Evolutionary conservation across 2,888 invertebrate genomes (phyloP).

Genomic region (Idaea straminata): DNA sequence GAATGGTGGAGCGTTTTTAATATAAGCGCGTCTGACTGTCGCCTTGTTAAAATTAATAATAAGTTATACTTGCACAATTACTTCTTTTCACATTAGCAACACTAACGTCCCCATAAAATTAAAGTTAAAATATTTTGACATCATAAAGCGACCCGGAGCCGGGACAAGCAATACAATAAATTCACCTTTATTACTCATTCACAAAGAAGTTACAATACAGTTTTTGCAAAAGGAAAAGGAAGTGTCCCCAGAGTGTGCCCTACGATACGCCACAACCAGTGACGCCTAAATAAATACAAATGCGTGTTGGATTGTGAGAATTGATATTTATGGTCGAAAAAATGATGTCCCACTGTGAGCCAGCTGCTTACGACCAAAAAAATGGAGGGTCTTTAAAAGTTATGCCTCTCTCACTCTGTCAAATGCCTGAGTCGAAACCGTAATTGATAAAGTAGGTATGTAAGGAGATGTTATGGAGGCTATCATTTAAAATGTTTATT

Average conservation of each 20-base stretch:
- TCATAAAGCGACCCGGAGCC: slow-evolving; percentile 21
- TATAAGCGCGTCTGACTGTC: background rate
- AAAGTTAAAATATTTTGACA: slow-evolving; percentile 27
- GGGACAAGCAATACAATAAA: slow-evolving; percentile 35
- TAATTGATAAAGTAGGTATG: slow-evolving; percentile 36
- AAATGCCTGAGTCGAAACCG: slow-evolving; percentile 36
- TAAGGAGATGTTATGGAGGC: slow-evolving; percentile 13
- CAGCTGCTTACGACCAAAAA: slow-evolving; percentile 55
- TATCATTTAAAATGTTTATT: background rate
- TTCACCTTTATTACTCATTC: slow-evolving; percentile 46
- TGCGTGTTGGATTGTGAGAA: slow-evolving; percentile 70
- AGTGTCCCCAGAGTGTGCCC: slow-evolving; percentile 50
- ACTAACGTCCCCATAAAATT: slow-evolving; percentile 17
- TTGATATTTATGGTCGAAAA: slow-evolving; percentile 77
- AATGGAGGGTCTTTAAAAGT: slow-evolving; percentile 46
- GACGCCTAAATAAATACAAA: slow-evolving; percentile 74
- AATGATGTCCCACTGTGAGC: slow-evolving; percentile 62
- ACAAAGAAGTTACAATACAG: slow-evolving; percentile 44
- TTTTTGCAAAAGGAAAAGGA: slow-evolving; percentile 57
- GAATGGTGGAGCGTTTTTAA: background rate
- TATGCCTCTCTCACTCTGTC: slow-evolving; percentile 39
- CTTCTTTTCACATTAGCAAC: slow-evolving; percentile 7
- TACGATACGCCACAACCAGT: slow-evolving; percentile 49
- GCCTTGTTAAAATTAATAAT: background rate
- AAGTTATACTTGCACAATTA: background rate